phyloP scores from a whole-genome alignment of 2,888 invertebrate species.

The Rhorus exstirpatorius region DNA sequence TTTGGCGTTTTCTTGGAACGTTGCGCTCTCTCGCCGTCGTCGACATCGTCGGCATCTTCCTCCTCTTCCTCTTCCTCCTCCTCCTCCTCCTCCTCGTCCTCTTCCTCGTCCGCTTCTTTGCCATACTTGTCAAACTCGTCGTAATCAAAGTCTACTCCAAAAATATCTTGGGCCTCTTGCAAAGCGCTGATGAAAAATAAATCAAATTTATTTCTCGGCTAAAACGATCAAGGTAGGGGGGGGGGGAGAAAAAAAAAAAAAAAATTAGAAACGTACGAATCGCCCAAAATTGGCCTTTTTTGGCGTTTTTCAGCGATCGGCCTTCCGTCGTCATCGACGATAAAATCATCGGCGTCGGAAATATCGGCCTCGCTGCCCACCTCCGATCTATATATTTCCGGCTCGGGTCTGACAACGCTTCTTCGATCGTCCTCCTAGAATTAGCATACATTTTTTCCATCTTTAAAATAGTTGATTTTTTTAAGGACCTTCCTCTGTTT shows the following conservation, averaged over 20 bases:
- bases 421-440: slow-evolving; percentile 93
- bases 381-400: slow-evolving; percentile 90
- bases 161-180: slow-evolving; percentile 98
- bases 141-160: slow-evolving; percentile 98
- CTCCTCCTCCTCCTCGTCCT: slow-evolving; percentile 87
- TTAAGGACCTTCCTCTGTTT: no score
- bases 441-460: slow-evolving; percentile 89
- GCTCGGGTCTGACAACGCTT: slow-evolving; percentile 89
- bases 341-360: slow-evolving; percentile 97
- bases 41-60: slow-evolving; percentile 41
- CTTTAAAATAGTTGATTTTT: slow-evolving; percentile 86
- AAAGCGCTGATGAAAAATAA: slow-evolving; percentile 89
- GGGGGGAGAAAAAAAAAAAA: background rate
- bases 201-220: background rate
- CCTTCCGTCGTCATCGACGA: slow-evolving; percentile 97
- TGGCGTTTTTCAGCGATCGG: slow-evolving; percentile 93
- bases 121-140: slow-evolving; percentile 95
- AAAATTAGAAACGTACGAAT: slow-evolving; percentile 89
- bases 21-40: slow-evolving; percentile 16
- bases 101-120: slow-evolving; percentile 93
- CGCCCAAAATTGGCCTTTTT: slow-evolving; percentile 92
- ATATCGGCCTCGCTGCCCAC: slow-evolving; percentile 93
- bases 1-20: slow-evolving; percentile 91
- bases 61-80: slow-evolving; percentile 87
- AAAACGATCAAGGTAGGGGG: background rate